Conservation (phyloP, 2,797 vertebrate species). For the Discoglossus pictus region DNA sequence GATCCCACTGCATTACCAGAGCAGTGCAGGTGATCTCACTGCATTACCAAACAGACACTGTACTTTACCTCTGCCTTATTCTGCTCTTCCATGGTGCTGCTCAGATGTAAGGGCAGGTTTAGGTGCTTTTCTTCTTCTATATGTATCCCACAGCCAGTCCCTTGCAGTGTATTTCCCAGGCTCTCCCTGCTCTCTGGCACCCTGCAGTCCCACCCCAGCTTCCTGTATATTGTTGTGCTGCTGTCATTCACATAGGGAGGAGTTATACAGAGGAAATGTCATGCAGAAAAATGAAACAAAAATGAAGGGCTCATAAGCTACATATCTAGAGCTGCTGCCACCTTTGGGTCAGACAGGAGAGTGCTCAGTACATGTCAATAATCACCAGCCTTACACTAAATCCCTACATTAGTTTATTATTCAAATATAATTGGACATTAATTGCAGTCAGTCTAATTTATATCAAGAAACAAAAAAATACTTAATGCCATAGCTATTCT, state of each 20-base stretch:
- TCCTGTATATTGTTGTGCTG: conserved; percentile 29
- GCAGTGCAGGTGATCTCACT: neutral
- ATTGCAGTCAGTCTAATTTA: too few species aligned
- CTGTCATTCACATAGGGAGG: conserved; percentile 39
- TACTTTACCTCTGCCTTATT: conserved; percentile 37
- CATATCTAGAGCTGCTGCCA: conserved; percentile 1
- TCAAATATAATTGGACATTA: too few species aligned
- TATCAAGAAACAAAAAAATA: too few species aligned
- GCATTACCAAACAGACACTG: neutral
- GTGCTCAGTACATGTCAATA: too few species aligned
- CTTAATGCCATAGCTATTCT: too few species aligned
- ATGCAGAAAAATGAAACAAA: neutral
- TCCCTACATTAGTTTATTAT: too few species aligned
- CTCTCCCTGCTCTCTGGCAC: neutral
- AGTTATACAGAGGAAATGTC: neutral
- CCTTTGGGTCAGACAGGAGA: neutral
- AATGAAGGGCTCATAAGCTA: neutral
- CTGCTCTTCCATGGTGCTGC: conserved; percentile 32
- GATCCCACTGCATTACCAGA: neutral
- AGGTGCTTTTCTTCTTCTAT: neutral
- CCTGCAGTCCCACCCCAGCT: conserved; percentile 13
- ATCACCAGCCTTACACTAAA: too few species aligned
- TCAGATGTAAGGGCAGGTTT: neutral
- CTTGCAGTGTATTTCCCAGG: too few species aligned
- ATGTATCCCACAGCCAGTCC: neutral